Evolutionary conservation across 2,113 vertebrate genomes (phyloP).

Genomic region (Vanacampus margaritifer): DNA sequence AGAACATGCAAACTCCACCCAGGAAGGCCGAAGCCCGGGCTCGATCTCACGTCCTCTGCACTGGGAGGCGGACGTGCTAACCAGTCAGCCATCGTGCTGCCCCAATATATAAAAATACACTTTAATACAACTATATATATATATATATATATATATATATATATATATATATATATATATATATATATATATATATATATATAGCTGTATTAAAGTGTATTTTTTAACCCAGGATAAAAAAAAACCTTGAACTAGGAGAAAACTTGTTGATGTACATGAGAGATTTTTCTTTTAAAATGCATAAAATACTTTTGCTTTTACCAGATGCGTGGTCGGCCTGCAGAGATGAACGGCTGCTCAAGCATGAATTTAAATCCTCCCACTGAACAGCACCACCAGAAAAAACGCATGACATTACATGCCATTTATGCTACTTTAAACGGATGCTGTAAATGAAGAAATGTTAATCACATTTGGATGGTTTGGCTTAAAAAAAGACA

Average conservation of each 20-base stretch:
- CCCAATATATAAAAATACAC: no score
- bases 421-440: not conserved
- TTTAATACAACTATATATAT: no score
- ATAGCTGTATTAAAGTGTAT: no score
- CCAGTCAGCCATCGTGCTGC: no score
- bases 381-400: conserved; percentile 2
- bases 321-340: not conserved
- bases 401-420: not conserved
- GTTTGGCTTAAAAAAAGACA: not conserved
- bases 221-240: no score
- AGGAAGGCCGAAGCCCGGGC: no score
- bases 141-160: no score
- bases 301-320: not conserved
- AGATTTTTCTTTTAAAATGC: not conserved
- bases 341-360: conserved; percentile 4
- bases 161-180: no score
- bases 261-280: not conserved
- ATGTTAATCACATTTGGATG: not conserved
- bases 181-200: no score
- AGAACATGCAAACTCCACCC: no score
- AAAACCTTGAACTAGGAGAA: not conserved
- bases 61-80: no score
- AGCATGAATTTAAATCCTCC: conserved; percentile 9
- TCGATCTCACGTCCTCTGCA: no score
- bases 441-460: not conserved